These are phyloP conservation scores for Choloepus didactylus DNA, from an alignment of 2,797 vertebrate species.

Conservation along the genomic window DNA sequence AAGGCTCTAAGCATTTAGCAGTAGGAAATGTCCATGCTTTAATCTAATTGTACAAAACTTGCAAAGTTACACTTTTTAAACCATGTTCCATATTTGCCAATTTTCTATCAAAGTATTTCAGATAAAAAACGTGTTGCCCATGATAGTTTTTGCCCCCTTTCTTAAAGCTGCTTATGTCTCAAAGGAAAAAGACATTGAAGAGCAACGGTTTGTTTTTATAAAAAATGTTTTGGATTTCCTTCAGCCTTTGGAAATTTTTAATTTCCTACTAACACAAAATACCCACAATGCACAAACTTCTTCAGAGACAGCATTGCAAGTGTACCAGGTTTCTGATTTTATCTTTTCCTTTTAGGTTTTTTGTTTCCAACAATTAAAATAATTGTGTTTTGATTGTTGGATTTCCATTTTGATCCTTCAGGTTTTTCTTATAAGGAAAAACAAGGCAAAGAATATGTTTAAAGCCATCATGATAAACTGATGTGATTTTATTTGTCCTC, in stretches of 20 bases:
- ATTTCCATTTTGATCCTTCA: constrained; percentile 69
- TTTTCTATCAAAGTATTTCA: constrained; percentile 28
- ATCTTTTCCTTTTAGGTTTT: background rate
- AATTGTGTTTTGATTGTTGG: constrained; percentile 60
- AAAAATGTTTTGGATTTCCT: constrained; percentile 16
- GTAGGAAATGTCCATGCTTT: constrained; percentile 51
- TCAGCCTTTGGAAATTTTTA: background rate
- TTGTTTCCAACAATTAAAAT: background rate
- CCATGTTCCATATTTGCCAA: background rate
- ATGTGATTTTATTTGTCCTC: constrained; percentile 63
- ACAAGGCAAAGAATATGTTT: constrained; percentile 61
- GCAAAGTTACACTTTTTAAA: constrained; percentile 16
- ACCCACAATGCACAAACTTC: background rate
- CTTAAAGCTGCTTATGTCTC: constrained; percentile 41
- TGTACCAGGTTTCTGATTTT: background rate
- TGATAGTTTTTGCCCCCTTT: constrained; percentile 42
- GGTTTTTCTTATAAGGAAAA: constrained; percentile 49
- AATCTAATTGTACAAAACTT: constrained; percentile 21
- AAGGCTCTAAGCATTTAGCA: constrained; percentile 62
- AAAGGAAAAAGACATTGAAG: constrained; percentile 34
- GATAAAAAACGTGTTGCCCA: background rate
- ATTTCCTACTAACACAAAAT: background rate
- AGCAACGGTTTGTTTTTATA: constrained; percentile 49
- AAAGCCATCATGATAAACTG: constrained; percentile 63
- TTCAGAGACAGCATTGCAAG: background rate